Percentiles rank a stretch among this genome's conserved stretches.
Conservation (phyloP, 2,888 invertebrate genomes). For the Cataglyphis rosenhaueri region DNA sequence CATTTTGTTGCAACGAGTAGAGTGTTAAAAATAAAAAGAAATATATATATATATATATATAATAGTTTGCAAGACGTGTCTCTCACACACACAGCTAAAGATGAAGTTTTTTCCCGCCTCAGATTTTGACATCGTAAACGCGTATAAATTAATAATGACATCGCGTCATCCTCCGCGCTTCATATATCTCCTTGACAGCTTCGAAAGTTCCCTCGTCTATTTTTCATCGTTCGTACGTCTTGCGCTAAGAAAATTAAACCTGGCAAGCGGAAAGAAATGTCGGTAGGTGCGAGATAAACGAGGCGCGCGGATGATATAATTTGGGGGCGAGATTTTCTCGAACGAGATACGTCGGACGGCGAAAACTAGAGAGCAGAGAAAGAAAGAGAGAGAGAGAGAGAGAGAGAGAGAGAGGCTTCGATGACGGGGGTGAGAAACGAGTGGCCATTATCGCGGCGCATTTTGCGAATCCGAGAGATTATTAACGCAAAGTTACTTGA, state of each 20-base stretch:
- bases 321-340: slow-evolving; percentile 3
- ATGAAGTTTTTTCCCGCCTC: neutral
- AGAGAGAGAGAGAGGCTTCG: neutral
- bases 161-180: slow-evolving; percentile 19
- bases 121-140: slow-evolving; percentile 1
- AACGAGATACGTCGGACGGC: neutral
- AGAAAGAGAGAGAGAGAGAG: too few relatives aligned
- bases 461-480: slow-evolving; percentile 39
- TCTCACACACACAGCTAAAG: neutral
- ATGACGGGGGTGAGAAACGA: slow-evolving; percentile 47
- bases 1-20: neutral
- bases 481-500: slow-evolving; percentile 47
- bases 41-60: too few relatives aligned
- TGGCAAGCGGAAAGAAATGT: slow-evolving; percentile 35
- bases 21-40: neutral
- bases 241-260: slow-evolving; percentile 41
- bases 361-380: slow-evolving; percentile 17
- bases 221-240: slow-evolving; percentile 25
- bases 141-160: slow-evolving; percentile 29
- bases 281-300: slow-evolving; percentile 43
- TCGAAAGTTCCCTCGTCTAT: slow-evolving; percentile 23
- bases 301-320: slow-evolving; percentile 45
- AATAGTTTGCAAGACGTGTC: neutral
- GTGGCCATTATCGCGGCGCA: slow-evolving; percentile 24
- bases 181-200: slow-evolving; percentile 35